These are phyloP conservation scores for Lordiphosa clarofinis DNA, from an alignment of 1,140 invertebrate genomes.

Conservation along the genomic window DNA sequence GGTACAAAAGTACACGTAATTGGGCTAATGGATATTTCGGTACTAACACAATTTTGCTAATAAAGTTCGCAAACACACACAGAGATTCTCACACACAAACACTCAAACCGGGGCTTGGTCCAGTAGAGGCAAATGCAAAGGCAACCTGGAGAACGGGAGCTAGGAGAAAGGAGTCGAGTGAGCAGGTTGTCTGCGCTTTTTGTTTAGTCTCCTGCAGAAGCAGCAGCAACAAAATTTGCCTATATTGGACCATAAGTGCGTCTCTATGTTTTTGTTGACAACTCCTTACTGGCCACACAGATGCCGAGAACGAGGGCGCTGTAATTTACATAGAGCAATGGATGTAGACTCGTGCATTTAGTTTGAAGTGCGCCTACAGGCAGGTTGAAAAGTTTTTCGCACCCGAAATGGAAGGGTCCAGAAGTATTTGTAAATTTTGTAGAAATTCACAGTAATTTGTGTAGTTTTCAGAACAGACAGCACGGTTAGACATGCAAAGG, in stretches of 20 bases:
- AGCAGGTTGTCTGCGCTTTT: conserved; percentile 63
- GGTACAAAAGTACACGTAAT: conserved; percentile 74
- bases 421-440: too few relatives aligned
- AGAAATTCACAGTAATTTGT: too few relatives aligned
- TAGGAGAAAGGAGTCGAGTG: conserved; percentile 19
- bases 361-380: conserved; percentile 34
- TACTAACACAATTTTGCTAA: conserved; percentile 77
- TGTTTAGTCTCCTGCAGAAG: conserved; percentile 40
- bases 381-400: conserved; percentile 35
- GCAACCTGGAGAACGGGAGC: conserved; percentile 10
- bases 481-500: too few relatives aligned
- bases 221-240: conserved; percentile 54
- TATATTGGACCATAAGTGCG: conserved; percentile 65
- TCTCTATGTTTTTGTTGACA: conserved; percentile 75
- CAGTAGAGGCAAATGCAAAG: conserved; percentile 31
- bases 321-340: conserved; percentile 47
- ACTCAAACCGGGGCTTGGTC: conserved; percentile 1
- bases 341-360: conserved; percentile 25
- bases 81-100: conserved; percentile 10
- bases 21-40: conserved; percentile 76
- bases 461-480: too few relatives aligned
- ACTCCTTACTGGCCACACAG: conserved; percentile 56
- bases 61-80: conserved; percentile 73
- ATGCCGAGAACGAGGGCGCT: conserved; percentile 18
- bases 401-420: neutral